Evolutionary conservation across 2,797 vertebrate species (phyloP), one percentile per base, ranked within the genome.

Genomic region (Anabas testudineus): DNA sequence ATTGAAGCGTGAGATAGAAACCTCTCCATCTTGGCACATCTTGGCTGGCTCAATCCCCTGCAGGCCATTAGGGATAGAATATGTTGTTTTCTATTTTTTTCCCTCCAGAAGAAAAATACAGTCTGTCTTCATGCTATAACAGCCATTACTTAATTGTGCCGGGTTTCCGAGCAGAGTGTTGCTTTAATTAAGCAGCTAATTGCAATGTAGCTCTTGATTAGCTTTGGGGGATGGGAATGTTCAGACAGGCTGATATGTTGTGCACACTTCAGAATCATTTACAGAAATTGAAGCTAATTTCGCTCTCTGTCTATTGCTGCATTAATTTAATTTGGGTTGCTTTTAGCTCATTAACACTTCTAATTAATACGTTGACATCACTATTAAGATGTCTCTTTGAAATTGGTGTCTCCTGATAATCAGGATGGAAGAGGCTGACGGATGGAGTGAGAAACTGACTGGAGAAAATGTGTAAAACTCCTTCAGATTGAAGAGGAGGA

Each of bases 261-360:
- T 96, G 95, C 97, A 97, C 97, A 98, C 97, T 99, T 99, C 97
- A 99, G 96, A 98, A 96, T 97, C 97, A 99, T 99, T 99, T 98
- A 98, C 96, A 97, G 97, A 97, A 99, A 98, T 98, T 97, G 97
- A 97, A 99, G 97, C 97, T 98, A 99, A 99, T 99, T 99, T 97
- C 95, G 95, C 96, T 99, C 97, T 97, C 97, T 97, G 96, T 97
- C 97, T 98, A 98, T 96, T 96, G 97, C 97, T 95, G 96, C 96
- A 99, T 99, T 99, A 99, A 99, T 99, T 99, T 99, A 99, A 99
- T 99, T 99, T 99, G 97, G 96, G 96, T 96, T 98, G 96, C 97
- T 98, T 99, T 99, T 99, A 99, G 97, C 98, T 99, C 97, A 99
- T 99, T 99, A 99, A 99, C 98, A 99, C 98, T 96, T 99, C 97